Base-by-base conservation (phyloP, 2,888 invertebrate genomes). In the Dioctria linearis region DNA sequence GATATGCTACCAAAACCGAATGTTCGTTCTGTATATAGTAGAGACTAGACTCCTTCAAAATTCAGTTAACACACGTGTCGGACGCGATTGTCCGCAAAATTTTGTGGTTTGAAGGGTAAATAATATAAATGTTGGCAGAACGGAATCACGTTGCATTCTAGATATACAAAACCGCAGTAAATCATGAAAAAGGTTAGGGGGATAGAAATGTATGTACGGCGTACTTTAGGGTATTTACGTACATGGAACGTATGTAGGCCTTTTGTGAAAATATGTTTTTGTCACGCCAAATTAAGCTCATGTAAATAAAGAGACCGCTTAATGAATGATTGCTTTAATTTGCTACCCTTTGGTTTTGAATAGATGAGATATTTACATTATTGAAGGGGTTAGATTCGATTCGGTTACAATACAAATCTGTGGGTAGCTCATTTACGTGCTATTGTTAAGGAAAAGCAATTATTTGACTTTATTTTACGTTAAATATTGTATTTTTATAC, bases 241-340 rank as follows among this genome's bases (percentile, higher is more conserved):
- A 25, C 25, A 25, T 25, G 25, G 25, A 25, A 25, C 0, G 25
- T 25, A 25, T 25, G 25, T 25, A 25, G 25, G 25, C 25, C 54
- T 54, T 54, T 54, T 54, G 54, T 54, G 6, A 11, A 54, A 54
- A 54, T 54, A 11, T n/a, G 11, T n/a, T n/a, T 54, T 54, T 54
- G 54, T 54, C 54, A 54, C n/a, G 54, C 11, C 11, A n/a, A 54
- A 54, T 54, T 54, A 54, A 54, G 54, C 54, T 54, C 54, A 11
- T 54, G 54, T 54, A 54, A 54, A 54, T 54, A 54, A 54, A 54
- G 54, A 54, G 54, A n/a, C 54, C 54, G 54, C 54, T 54, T 54
- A 54, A 54, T 54, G 54, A 54, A 54, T 11, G 54, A 54, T 54
- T 54, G 54, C 54, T 54, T 54, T 11, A 54, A 54, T 54, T 54